These are phyloP conservation scores for Crossocerus cetratus DNA, from an alignment of 2,888 invertebrate species.

Conservation along the genomic window DNA sequence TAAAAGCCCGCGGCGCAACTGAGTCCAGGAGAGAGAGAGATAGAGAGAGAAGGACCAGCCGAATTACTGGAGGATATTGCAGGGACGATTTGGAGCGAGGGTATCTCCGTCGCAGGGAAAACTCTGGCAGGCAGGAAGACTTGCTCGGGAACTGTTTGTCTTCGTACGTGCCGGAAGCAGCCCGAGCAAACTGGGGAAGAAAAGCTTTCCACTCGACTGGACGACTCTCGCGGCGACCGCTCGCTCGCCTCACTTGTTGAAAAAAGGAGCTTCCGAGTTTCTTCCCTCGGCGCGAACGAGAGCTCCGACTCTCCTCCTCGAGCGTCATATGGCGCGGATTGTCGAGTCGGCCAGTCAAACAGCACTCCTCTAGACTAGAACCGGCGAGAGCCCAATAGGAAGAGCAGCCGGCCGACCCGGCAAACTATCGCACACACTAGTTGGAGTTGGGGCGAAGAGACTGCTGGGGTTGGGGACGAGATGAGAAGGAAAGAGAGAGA, in stretches of 20 bases:
- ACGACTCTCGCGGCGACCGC: not conserved
- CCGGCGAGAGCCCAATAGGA: constrained; percentile 17
- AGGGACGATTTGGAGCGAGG: no score
- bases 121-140: not conserved
- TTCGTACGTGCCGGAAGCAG: constrained; percentile 1
- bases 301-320: not conserved
- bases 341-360: constrained; percentile 1
- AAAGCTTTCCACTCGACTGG: not conserved
- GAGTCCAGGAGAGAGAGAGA: no score
- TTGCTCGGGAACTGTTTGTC: not conserved
- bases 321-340: not conserved
- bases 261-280: no score
- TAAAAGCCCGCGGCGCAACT: no score
- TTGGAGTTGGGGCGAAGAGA: not conserved
- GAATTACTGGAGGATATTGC: no score
- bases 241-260: not conserved
- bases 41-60: no score
- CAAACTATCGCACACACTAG: not conserved
- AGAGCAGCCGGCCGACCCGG: not conserved
- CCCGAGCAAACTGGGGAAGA: not conserved
- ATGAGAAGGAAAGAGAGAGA: not conserved
- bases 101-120: no score
- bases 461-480: not conserved
- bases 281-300: not conserved
- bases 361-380: not conserved